Evolutionary conservation across 2,113 vertebrate genomes (phyloP).

Genomic region (Fulmarus glacialis): DNA sequence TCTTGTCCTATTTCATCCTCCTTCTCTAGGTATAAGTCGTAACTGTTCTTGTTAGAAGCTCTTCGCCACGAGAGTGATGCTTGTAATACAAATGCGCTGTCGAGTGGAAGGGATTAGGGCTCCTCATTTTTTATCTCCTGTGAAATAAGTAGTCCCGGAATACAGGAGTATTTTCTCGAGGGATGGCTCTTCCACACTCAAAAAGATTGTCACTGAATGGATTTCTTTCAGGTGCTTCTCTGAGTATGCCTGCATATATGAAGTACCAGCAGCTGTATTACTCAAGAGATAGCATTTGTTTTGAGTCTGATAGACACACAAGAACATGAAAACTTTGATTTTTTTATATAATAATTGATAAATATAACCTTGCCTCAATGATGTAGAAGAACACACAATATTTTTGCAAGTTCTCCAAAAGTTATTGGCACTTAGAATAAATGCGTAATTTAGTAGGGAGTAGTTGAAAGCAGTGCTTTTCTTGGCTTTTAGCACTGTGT

Average conservation of each 20-base stretch:
- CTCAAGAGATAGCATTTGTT: background rate
- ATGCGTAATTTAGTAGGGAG: background rate
- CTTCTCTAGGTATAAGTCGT: background rate
- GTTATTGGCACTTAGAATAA: background rate
- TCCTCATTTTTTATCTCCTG: background rate
- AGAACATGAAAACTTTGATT: background rate
- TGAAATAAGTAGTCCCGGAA: background rate
- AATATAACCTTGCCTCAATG: background rate
- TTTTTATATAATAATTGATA: background rate
- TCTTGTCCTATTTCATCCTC: background rate
- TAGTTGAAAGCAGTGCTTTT: background rate
- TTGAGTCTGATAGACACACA: background rate
- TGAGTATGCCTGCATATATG: background rate
- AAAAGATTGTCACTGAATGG: background rate
- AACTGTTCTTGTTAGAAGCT: background rate
- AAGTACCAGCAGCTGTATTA: background rate
- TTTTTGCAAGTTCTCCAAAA: background rate
- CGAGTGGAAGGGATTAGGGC: background rate
- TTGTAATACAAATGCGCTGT: background rate
- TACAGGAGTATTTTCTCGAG: rapidly evolving
- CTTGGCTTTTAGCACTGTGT: background rate
- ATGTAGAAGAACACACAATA: background rate
- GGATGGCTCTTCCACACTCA: background rate
- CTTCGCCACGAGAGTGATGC: background rate
- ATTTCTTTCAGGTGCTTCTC: background rate